A percentile compares a stretch with the other conserved stretches of the same genome.
Conservation (phyloP, 2,113 vertebrate genomes). For the Clarias macrocephalus region DNA sequence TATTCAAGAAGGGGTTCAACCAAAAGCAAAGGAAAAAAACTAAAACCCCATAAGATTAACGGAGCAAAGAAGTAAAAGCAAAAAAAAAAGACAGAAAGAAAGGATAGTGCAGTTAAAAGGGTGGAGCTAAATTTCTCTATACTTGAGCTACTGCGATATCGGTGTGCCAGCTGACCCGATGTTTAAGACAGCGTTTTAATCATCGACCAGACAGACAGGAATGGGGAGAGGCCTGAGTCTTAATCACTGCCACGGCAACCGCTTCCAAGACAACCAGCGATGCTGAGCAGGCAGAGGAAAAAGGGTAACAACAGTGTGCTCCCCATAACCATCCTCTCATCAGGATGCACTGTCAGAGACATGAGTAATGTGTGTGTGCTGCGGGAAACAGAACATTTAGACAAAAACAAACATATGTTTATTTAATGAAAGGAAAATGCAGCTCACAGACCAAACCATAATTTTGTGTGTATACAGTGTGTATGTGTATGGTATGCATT, state of each 20-base stretch:
- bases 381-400: slow-evolving; percentile 8
- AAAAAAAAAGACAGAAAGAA: not conserved
- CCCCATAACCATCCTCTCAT: not conserved
- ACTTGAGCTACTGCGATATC: slow-evolving; percentile 13
- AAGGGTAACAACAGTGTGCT: slow-evolving; percentile 32
- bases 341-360: not conserved
- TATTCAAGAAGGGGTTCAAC: slow-evolving; percentile 1
- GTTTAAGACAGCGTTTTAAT: slow-evolving; percentile 34
- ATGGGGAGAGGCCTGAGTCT: slow-evolving; percentile 26
- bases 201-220: slow-evolving; percentile 18
- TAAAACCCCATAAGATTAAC: not conserved
- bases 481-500: not conserved
- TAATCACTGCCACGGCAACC: slow-evolving; percentile 48
- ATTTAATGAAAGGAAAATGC: not conserved
- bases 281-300: slow-evolving; percentile 1
- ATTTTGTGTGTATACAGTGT: not conserved
- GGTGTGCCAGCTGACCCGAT: slow-evolving; percentile 25
- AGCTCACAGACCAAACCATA: not conserved
- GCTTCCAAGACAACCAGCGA: slow-evolving; percentile 38
- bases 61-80: not conserved
- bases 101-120: not conserved
- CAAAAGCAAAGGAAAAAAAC: not conserved
- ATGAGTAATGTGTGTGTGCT: slow-evolving; percentile 10
- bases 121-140: slow-evolving; percentile 25
- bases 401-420: slow-evolving; percentile 18